phyloP scores from a whole-genome alignment of 2,888 invertebrate genomes.

The Drosophila planitibia region DNA sequence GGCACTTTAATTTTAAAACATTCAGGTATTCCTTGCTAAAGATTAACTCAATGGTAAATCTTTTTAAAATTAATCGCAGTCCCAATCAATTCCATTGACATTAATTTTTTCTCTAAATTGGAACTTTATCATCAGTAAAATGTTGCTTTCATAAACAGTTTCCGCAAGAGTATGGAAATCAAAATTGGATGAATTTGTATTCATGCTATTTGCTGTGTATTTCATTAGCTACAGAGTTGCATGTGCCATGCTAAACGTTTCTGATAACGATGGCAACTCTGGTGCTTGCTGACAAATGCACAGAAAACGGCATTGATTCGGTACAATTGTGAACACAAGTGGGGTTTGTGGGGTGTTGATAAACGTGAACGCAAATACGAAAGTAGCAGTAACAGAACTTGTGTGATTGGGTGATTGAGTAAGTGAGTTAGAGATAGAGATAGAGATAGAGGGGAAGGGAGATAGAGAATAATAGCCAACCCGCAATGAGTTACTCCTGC shows the following conservation, averaged over 20 bases:
- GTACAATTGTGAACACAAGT: conserved; percentile 15
- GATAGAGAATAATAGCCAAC: conserved; percentile 86
- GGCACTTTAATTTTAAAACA: background rate
- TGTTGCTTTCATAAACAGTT: background rate
- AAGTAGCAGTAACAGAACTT: conserved; percentile 11
- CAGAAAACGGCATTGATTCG: conserved; percentile 8
- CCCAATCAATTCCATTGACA: background rate
- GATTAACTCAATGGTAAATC: background rate
- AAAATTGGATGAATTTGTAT: conserved; percentile 2
- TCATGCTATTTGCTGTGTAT: conserved; percentile 15
- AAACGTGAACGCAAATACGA: conserved; percentile 45
- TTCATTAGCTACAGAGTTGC: conserved; percentile 8
- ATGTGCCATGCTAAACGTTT: conserved; percentile 8
- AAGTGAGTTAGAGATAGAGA: conserved; percentile 5
- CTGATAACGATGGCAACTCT: conserved; percentile 26
- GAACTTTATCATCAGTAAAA: background rate
- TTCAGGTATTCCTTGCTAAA: background rate
- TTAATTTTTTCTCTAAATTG: background rate
- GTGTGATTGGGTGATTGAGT: conserved; percentile 19
- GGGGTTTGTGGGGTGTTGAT: conserved; percentile 23
- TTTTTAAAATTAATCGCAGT: background rate
- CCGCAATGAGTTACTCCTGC: conserved; percentile 93
- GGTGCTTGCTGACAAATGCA: conserved; percentile 13
- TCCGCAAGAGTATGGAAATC: conserved; percentile 17
- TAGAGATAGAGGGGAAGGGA: conserved; percentile 7